Base-by-base conservation (phyloP, 2,113 vertebrate species). In the Stigmatopora nigra region DNA sequence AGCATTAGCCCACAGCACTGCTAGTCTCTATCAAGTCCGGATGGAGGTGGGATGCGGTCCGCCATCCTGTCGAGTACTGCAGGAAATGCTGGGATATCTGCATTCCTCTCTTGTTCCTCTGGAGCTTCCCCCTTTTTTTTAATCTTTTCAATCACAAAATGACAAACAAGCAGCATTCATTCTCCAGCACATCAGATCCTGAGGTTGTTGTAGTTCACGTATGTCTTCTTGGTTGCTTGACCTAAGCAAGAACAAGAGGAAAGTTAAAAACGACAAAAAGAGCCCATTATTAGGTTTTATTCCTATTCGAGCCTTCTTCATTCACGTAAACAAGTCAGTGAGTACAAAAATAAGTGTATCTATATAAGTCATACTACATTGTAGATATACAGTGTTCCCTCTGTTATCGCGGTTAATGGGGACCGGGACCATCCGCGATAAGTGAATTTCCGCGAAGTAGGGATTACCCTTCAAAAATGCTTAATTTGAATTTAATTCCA, bases 131-230 rank as follows among this genome's bases (percentile, higher is more conserved):
- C 25, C 3, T 31, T 70, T 15, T 38, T 46, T 70, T 15, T 38
- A 35, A 4, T 25, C 47, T 75, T 72, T 65, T 74, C 61, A 72
- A 72, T 65, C 76, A 77, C 75, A 78, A 73, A 31, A 79, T 72
- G 58, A 75, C 76, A 53, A 62, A 78, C 71, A 74, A 71, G 80
- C 71, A 60, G 62, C 62, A 49, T 69, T 75, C 22, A 46, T 67
- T 70, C 76, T 70, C 76, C 68, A 76, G 75, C 66, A 72, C 64
- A 69, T 89, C 84, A 88, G 81, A 89, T 88, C 85, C 88, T 89
- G 86, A 89, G 88, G 79, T 89, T 89, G 84, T 89, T 89, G 84
- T 89, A 89, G 69, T 86, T 89, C 84, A 89, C 88, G 20, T 89
- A 89, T 41, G 88, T 89, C 80, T 89, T 89, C 82, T 89, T 89